These are phyloP conservation scores for Ctenopoma multispine DNA, from an alignment of 2,797 vertebrate genomes.

Conservation along the genomic window DNA sequence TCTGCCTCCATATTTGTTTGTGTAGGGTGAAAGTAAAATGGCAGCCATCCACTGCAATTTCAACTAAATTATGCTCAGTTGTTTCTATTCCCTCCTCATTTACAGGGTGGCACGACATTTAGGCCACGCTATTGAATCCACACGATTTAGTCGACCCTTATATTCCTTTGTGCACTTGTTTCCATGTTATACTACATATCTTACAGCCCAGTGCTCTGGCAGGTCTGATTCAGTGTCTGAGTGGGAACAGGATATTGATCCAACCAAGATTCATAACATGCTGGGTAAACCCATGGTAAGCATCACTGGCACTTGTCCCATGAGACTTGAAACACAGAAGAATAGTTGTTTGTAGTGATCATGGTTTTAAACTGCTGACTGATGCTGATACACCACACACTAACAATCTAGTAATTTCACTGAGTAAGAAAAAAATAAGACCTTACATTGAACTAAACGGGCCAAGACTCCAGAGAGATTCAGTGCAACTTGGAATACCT, in stretches of 20 bases:
- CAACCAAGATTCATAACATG: conserved; percentile 55
- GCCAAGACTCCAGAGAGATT: conserved; percentile 64
- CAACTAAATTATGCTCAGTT: conserved; percentile 21
- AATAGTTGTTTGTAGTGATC: conserved; percentile 25
- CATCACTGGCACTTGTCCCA: conserved; percentile 41
- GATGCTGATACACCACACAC: conserved; percentile 11
- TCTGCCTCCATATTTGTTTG: conserved; percentile 48
- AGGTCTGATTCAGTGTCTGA: conserved; percentile 57
- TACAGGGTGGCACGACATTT: conserved; percentile 44
- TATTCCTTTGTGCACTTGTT: conserved; percentile 34
- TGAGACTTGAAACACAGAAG: conserved; percentile 38
- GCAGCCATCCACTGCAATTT: conserved; percentile 35
- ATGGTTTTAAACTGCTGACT: conserved; percentile 17
- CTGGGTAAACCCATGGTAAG: conserved; percentile 54
- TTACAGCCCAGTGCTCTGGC: conserved; percentile 44
- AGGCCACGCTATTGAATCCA: conserved; percentile 19
- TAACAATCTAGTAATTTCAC: conserved; percentile 48
- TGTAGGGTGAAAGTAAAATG: conserved; percentile 49
- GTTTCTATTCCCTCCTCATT: conserved; percentile 17
- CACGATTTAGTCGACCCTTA: conserved; percentile 18
- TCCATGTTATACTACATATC: conserved; percentile 36
- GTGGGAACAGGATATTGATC: conserved; percentile 71
- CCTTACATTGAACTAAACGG: conserved; percentile 71
- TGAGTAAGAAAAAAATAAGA: conserved; percentile 45
- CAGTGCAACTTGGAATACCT: conserved; percentile 65